A percentile compares a stretch with the other conserved stretches of the same genome.
Evolutionary conservation across 2,797 vertebrate genomes (phyloP).

Genomic region (Tokudaia tokunoshimensis): DNA sequence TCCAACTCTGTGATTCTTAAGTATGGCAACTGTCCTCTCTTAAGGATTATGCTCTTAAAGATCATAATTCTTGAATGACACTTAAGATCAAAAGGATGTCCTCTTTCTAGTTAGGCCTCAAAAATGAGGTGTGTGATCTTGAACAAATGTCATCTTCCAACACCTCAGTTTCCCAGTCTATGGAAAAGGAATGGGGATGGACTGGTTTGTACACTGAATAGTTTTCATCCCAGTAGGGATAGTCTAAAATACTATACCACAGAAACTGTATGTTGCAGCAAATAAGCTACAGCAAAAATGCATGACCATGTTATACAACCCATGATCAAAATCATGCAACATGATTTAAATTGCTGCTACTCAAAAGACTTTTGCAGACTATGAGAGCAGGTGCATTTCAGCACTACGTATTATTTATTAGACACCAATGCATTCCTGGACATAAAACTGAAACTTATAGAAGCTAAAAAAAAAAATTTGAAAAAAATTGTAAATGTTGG

Average conservation of each 20-base stretch:
- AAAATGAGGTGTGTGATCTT: slow-evolving; percentile 53
- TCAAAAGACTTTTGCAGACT: slow-evolving; percentile 70
- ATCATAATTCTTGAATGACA: slow-evolving; percentile 57
- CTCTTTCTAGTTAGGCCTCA: slow-evolving; percentile 41
- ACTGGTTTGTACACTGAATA: background rate
- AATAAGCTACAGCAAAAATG: slow-evolving; percentile 72
- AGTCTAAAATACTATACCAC: slow-evolving; percentile 49
- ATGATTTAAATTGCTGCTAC: slow-evolving; percentile 56
- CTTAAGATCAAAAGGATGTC: slow-evolving; percentile 55
- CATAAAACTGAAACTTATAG: slow-evolving; percentile 62
- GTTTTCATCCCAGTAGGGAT: slow-evolving; percentile 46
- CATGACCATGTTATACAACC: slow-evolving; percentile 73
- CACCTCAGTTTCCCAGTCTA: slow-evolving; percentile 42
- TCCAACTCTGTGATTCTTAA: slow-evolving; percentile 53
- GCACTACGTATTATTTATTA: slow-evolving; percentile 64
- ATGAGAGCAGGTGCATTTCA: slow-evolving; percentile 62
- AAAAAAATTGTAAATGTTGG: background rate
- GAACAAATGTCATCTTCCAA: slow-evolving; percentile 9
- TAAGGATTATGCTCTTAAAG: slow-evolving; percentile 54
- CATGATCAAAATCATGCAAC: slow-evolving; percentile 54
- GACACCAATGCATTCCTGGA: slow-evolving; percentile 35
- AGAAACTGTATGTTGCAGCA: slow-evolving; percentile 61
- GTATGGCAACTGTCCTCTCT: slow-evolving; percentile 40
- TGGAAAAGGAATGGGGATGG: background rate
- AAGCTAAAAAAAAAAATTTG: no score